These are phyloP conservation scores for Polypedilum pembai DNA, from an alignment of 1,140 invertebrate species.

Conservation along the genomic window DNA sequence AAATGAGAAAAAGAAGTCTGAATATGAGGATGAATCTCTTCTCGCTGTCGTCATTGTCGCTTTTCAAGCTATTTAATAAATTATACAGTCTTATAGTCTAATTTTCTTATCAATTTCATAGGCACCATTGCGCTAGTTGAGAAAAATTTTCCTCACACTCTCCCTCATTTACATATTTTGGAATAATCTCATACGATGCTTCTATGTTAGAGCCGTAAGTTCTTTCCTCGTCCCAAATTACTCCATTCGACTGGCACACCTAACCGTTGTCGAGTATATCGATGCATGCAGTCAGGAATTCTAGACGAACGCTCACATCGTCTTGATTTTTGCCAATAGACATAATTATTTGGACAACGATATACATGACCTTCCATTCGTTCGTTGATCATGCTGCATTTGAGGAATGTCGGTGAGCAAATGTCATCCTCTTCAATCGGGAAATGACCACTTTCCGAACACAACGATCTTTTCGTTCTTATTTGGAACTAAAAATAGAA, in stretches of 20 bases:
- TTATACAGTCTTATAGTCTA: slow-evolving; percentile 26
- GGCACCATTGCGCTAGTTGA: slow-evolving; percentile 5
- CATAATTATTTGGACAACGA: slow-evolving; percentile 65
- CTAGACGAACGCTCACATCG: slow-evolving; percentile 58
- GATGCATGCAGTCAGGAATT: slow-evolving; percentile 50
- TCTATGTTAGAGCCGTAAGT: background rate
- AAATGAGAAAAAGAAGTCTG: background rate
- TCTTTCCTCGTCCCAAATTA: slow-evolving; percentile 20
- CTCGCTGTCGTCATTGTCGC: background rate
- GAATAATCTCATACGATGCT: background rate
- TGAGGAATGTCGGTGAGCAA: slow-evolving; percentile 65
- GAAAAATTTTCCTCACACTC: background rate
- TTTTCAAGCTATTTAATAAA: slow-evolving; percentile 21
- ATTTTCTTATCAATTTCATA: slow-evolving; percentile 16
- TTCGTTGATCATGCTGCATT: slow-evolving; percentile 51
- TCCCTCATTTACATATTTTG: slow-evolving; percentile 11
- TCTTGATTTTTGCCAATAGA: slow-evolving; percentile 67
- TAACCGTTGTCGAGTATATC: slow-evolving; percentile 33
- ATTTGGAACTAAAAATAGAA: slow-evolving; percentile 49
- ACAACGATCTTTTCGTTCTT: slow-evolving; percentile 48
- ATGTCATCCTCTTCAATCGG: slow-evolving; percentile 53
- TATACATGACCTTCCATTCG: slow-evolving; percentile 61
- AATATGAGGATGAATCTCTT: background rate
- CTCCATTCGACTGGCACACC: slow-evolving; percentile 28
- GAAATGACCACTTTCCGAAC: slow-evolving; percentile 60